phyloP scores from a whole-genome alignment of 2,888 invertebrate genomes.

The Antheraea yamamai region DNA sequence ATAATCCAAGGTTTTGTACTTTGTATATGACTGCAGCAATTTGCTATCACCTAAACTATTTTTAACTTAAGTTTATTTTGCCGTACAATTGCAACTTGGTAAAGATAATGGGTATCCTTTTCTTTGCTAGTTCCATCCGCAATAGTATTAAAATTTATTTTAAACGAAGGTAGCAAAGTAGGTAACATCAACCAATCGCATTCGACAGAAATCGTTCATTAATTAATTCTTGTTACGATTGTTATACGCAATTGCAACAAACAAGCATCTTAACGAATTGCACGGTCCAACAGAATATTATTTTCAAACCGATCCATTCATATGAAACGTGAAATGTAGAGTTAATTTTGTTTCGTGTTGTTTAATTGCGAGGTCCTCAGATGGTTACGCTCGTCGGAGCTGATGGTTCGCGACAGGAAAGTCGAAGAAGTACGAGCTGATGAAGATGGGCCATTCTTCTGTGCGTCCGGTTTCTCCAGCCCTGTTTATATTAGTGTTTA shows the following conservation, averaged over 20 bases:
- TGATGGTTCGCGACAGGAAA: conserved; percentile 71
- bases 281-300: not conserved
- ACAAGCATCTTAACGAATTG: conserved; percentile 3
- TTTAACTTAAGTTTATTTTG: not conserved
- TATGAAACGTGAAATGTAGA: conserved; percentile 2
- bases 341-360: conserved; percentile 47
- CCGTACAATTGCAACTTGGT: not conserved
- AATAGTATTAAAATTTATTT: not conserved
- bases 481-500: conserved; percentile 68
- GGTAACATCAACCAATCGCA: not conserved
- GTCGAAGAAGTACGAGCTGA: conserved; percentile 72
- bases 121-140: not conserved
- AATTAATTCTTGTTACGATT: not conserved
- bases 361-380: conserved; percentile 57
- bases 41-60: not conserved
- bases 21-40: not conserved
- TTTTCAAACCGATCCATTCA: conserved; percentile 1
- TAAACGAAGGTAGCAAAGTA: not conserved
- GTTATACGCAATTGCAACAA: conserved; percentile 2
- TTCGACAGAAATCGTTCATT: not conserved
- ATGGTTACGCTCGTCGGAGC: conserved; percentile 65
- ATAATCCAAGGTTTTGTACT: not conserved
- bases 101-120: not conserved
- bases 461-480: conserved; percentile 67
- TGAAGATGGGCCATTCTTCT: conserved; percentile 66